A percentile compares a stretch with the other conserved stretches of the same genome.
Evolutionary conservation across 2,888 invertebrate genomes (phyloP).

Genomic region (Netelia inedita): DNA sequence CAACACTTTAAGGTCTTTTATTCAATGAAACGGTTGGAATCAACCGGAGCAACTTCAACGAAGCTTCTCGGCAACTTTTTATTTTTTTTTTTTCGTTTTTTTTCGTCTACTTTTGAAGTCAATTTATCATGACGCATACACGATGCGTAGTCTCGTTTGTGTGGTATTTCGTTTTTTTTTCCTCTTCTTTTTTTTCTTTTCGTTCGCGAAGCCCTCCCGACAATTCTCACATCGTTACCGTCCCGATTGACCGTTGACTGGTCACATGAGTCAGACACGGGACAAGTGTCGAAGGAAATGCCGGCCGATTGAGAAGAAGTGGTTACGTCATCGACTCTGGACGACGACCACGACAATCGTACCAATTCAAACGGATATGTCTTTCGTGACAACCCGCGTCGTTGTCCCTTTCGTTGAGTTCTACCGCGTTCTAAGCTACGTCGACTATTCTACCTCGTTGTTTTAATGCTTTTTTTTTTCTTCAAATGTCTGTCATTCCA

Average conservation of each 20-base stretch:
- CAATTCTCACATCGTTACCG: constrained; percentile 36
- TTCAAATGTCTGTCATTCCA: no score
- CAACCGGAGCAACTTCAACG: constrained; percentile 24
- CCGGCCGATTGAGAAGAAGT: constrained; percentile 73
- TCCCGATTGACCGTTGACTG: constrained; percentile 25
- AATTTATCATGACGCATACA: constrained; percentile 14
- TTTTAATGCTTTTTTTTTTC: no score
- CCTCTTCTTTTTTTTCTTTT: not conserved
- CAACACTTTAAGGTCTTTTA: constrained; percentile 21
- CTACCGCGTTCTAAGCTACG: no score
- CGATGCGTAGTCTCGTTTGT: not conserved
- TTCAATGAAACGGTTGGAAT: constrained; percentile 2
- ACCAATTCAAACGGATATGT: constrained; percentile 67
- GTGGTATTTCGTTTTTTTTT: not conserved
- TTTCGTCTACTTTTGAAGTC: constrained; percentile 15
- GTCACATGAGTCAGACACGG: constrained; percentile 50
- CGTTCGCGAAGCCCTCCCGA: constrained; percentile 24
- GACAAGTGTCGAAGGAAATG: constrained; percentile 70
- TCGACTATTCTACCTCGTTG: no score
- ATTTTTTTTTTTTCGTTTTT: not conserved
- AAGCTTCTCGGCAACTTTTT: not conserved
- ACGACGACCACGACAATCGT: constrained; percentile 67
- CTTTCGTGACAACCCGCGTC: constrained; percentile 51
- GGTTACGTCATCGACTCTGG: constrained; percentile 73
- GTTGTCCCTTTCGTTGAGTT: constrained; percentile 19